Evolutionary conservation across 2,113 vertebrate genomes (phyloP).

Genomic region (Sander lucioperca): DNA sequence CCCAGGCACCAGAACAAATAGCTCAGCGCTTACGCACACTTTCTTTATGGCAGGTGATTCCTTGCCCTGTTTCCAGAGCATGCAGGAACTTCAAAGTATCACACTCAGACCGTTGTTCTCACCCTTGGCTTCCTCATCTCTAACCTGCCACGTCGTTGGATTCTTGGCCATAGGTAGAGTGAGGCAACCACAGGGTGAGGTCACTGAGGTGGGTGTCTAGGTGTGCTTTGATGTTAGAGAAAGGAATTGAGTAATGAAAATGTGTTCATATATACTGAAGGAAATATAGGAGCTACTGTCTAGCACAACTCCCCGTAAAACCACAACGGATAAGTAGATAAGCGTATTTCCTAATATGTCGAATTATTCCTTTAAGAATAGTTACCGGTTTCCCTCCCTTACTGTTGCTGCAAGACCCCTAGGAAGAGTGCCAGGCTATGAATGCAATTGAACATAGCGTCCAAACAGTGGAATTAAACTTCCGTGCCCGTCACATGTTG

Average conservation of each 20-base stretch:
- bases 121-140: conserved; percentile 63
- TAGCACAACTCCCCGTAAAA: neutral
- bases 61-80: conserved; percentile 66
- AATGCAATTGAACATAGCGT: no score
- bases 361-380: neutral
- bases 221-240: conserved; percentile 58
- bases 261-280: neutral
- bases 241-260: neutral
- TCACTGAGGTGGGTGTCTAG: conserved; percentile 37
- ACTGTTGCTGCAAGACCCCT: neutral
- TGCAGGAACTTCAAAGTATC: conserved; percentile 73
- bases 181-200: conserved; percentile 44
- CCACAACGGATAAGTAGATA: neutral
- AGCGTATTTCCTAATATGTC: neutral
- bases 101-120: conserved; percentile 51
- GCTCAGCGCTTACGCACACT: conserved; percentile 75
- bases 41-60: conserved; percentile 82
- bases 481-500: no score
- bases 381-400: neutral
- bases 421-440: no score
- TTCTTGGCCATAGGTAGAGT: conserved; percentile 42
- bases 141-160: conserved; percentile 63
- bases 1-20: conserved; percentile 83
- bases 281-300: conserved; percentile 1
- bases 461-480: no score